These are phyloP conservation scores for Dioctria linearis DNA, from an alignment of 2,888 invertebrate species.

Conservation along the genomic window DNA sequence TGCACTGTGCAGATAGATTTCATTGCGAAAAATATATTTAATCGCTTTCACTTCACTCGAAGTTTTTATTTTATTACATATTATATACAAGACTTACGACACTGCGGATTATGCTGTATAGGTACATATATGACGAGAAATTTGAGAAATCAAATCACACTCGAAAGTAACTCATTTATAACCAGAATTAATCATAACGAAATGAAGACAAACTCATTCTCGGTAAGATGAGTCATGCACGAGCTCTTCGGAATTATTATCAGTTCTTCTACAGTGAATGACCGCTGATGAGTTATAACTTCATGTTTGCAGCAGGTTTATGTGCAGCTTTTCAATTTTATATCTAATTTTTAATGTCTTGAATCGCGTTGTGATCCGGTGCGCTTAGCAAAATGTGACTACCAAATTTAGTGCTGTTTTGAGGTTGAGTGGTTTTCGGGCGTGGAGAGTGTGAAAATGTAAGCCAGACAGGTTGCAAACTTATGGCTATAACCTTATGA, in stretches of 20 bases:
- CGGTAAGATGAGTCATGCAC: slow-evolving; percentile 13
- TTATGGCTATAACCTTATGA: too few relatives aligned
- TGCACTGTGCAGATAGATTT: too few relatives aligned
- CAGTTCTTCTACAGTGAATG: slow-evolving; percentile 32
- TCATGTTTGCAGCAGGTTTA: slow-evolving; percentile 9
- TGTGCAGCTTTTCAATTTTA: slow-evolving; percentile 16
- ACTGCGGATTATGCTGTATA: slow-evolving; percentile 10
- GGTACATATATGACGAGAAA: neutral
- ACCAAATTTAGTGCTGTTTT: too few relatives aligned
- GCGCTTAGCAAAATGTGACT: too few relatives aligned
- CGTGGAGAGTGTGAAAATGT: too few relatives aligned
- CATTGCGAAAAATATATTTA: too few relatives aligned
- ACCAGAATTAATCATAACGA: slow-evolving; percentile 10
- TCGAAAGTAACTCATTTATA: slow-evolving; percentile 11
- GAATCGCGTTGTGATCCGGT: too few relatives aligned
- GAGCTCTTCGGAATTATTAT: slow-evolving; percentile 6
- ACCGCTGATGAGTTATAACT: neutral
- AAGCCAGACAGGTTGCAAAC: too few relatives aligned
- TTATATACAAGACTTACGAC: slow-evolving; percentile 1
- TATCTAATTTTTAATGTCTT: neutral
- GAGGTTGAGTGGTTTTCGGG: too few relatives aligned
- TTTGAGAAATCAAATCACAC: slow-evolving; percentile 4
- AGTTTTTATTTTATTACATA: slow-evolving; percentile 1
- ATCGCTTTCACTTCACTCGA: slow-evolving; percentile 16
- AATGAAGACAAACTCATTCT: slow-evolving; percentile 25